phyloP scores from a whole-genome alignment of 2,113 vertebrate species.

The Cyanistes caeruleus region DNA sequence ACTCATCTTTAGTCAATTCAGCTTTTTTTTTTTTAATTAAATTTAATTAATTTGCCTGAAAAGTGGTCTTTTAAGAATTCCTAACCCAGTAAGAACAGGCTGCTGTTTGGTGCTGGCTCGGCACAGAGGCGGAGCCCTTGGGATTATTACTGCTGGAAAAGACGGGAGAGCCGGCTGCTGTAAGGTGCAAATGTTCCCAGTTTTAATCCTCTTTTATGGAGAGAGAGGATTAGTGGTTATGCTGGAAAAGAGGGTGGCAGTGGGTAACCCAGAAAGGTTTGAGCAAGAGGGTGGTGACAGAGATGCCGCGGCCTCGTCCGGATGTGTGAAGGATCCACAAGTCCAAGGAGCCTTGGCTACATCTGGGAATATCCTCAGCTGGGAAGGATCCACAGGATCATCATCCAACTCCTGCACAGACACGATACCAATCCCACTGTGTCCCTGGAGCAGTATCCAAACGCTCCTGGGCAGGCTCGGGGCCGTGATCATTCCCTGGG shows the following conservation, averaged over 20 bases:
- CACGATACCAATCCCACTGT: background rate
- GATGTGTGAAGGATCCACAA: accelerated
- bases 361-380: background rate
- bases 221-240: background rate
- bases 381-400: background rate
- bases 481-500: background rate
- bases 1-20: background rate
- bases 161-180: background rate
- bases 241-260: background rate
- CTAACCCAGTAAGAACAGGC: background rate
- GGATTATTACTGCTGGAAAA: background rate
- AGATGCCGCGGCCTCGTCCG: accelerated
- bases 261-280: accelerated
- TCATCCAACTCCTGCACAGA: accelerated
- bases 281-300: accelerated
- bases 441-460: background rate
- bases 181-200: background rate
- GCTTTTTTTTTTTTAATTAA: background rate
- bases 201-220: slow-evolving; percentile 25
- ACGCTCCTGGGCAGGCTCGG: accelerated
- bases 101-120: background rate
- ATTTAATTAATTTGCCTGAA: too few species aligned
- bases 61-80: background rate
- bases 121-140: background rate
- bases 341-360: background rate